phyloP scores from a whole-genome alignment of 2,888 invertebrate species.

The Serrognathus titanus region DNA sequence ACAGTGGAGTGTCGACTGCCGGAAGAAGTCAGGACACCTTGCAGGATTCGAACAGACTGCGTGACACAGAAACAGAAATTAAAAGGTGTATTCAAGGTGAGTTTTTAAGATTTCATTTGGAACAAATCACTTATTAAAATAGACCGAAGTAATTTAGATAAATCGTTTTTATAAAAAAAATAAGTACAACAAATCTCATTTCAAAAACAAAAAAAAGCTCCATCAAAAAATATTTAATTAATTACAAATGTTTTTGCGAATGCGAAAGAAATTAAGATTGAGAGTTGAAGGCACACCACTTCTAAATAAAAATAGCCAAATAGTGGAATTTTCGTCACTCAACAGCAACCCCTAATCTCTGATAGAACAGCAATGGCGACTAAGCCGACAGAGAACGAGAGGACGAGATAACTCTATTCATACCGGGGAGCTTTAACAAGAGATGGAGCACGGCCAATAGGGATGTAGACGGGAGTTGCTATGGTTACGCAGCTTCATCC shows the following conservation, averaged over 20 bases:
- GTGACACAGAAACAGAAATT: conserved; percentile 42
- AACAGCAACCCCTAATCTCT: background rate
- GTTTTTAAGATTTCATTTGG: conserved; percentile 12
- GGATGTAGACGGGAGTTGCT: conserved; percentile 40
- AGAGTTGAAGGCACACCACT: too few species aligned
- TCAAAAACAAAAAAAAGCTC: too few species aligned
- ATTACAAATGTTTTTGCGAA: too few species aligned
- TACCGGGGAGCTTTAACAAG: conserved; percentile 22
- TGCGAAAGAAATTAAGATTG: too few species aligned
- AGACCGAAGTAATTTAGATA: background rate
- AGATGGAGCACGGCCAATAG: conserved; percentile 35
- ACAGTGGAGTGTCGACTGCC: conserved; percentile 50
- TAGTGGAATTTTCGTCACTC: too few species aligned
- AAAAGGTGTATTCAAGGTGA: conserved; percentile 43
- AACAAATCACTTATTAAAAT: background rate
- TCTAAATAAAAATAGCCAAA: too few species aligned
- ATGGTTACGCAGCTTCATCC: conserved; percentile 39
- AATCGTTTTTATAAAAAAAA: too few species aligned
- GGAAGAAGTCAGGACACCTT: conserved; percentile 39
- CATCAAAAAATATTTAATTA: too few species aligned
- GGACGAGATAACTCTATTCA: background rate
- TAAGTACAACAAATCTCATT: too few species aligned
- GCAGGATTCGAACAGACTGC: conserved; percentile 41
- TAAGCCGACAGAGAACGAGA: conserved; percentile 1
- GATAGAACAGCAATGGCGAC: background rate